Evolutionary conservation across 92 coral and sea anemone species (phyloP).

Genomic region (Anthopleura xanthogrammica): DNA sequence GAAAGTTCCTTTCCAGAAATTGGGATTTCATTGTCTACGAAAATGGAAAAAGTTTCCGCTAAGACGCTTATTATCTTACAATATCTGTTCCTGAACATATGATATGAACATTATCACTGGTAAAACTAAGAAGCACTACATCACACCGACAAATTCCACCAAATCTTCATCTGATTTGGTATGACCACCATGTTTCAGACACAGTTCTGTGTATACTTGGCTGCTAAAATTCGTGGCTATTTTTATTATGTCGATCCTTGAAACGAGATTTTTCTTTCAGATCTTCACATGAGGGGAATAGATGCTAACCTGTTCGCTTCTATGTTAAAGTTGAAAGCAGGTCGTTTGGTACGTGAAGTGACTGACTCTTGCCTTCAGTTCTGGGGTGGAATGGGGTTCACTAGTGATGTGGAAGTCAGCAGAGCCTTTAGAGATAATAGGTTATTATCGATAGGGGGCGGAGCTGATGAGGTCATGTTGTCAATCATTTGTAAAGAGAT

Average conservation of each 20-base stretch:
- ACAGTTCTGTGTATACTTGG: not conserved
- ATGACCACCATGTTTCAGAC: not conserved
- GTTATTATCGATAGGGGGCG: conserved; percentile 92
- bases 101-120: too few relatives aligned
- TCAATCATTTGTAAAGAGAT: conserved; percentile 89
- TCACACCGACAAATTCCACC: too few relatives aligned
- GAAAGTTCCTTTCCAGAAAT: too few relatives aligned
- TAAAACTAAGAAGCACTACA: too few relatives aligned
- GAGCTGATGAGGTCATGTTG: conserved; percentile 98
- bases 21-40: too few relatives aligned
- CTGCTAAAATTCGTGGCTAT: not conserved
- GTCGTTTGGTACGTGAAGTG: conserved; percentile 84
- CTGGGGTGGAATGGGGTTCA: conserved; percentile 99
- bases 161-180: too few relatives aligned
- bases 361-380: conserved; percentile 92
- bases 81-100: too few relatives aligned
- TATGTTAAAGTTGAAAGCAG: conserved; percentile 93
- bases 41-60: too few relatives aligned
- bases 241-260: conserved; percentile 1
- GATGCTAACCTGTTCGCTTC: conserved; percentile 90
- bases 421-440: conserved; percentile 85
- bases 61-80: too few relatives aligned
- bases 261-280: conserved; percentile 39
- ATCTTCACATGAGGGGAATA: conserved; percentile 77
- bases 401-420: conserved; percentile 81